Evolutionary conservation across 2,888 invertebrate genomes (phyloP).

Genomic region (Coremacera marginata): DNA sequence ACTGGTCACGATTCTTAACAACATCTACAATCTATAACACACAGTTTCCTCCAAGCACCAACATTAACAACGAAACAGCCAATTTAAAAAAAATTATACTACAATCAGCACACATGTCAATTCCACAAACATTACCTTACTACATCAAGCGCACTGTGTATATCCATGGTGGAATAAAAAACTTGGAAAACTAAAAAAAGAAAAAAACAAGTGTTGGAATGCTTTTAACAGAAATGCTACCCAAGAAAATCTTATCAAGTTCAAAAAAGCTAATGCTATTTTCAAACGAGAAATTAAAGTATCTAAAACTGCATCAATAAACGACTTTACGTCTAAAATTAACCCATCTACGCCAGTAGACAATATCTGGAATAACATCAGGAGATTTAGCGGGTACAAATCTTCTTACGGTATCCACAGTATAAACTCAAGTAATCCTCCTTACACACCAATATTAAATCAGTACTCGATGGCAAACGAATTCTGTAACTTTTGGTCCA

Average conservation of each 20-base stretch:
- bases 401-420: conserved; percentile 20
- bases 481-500: conserved; percentile 21
- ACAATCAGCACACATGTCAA: conserved; percentile 29
- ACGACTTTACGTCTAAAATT: conserved; percentile 25
- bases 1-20: neutral
- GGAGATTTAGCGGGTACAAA: conserved; percentile 26
- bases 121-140: conserved; percentile 22
- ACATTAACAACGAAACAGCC: neutral
- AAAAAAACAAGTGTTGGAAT: conserved; percentile 27
- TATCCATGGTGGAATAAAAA: conserved; percentile 31
- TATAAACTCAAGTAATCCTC: neutral
- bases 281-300: conserved; percentile 31
- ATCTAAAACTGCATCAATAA: conserved; percentile 18
- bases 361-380: conserved; percentile 36
- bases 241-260: conserved; percentile 26
- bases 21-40: neutral
- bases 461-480: conserved; percentile 38
- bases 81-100: conserved; percentile 28
- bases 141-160: neutral
- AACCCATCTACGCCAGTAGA: conserved; percentile 24
- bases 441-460: neutral
- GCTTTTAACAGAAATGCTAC: conserved; percentile 19
- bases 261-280: conserved; percentile 28
- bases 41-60: neutral
- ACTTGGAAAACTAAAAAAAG: conserved; percentile 16